Evolutionary conservation across 64 coral and sea anemone genomes (phyloP).

Genomic region (Stylophora pistillata): DNA sequence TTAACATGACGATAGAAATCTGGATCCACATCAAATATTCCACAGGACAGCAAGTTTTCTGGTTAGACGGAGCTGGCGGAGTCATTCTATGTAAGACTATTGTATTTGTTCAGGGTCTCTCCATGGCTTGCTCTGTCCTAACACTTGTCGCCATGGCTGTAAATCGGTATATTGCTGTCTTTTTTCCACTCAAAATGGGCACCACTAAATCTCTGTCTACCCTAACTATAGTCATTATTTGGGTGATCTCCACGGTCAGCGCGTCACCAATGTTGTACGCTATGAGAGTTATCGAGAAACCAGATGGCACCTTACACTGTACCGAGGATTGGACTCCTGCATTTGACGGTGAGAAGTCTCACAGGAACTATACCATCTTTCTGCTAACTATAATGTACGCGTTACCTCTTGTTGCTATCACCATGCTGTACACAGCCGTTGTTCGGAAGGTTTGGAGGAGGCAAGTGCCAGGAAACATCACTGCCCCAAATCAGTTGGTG

Average conservation of each 20-base stretch:
- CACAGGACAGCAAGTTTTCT: neutral
- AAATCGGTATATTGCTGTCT: conserved; percentile 48
- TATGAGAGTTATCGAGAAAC: conserved; percentile 2
- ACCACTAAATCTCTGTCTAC: neutral
- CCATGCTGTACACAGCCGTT: conserved; percentile 49
- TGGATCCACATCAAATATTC: conserved; percentile 28
- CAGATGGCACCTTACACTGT: neutral
- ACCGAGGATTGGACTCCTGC: conserved; percentile 30
- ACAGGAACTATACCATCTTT: conserved; percentile 30
- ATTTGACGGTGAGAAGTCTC: neutral
- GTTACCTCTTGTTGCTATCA: conserved; percentile 13
- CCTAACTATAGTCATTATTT: conserved; percentile 21
- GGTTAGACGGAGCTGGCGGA: conserved; percentile 18
- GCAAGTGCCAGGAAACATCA: conserved; percentile 43
- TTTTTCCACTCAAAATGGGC: conserved; percentile 44
- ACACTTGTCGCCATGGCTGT: conserved; percentile 50
- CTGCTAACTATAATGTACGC: conserved; percentile 38
- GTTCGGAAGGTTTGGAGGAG: conserved; percentile 65
- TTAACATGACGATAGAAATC: conserved; percentile 39
- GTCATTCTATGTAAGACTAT: conserved; percentile 41
- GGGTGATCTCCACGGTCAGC: conserved; percentile 18
- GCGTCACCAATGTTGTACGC: conserved; percentile 37
- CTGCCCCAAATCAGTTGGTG: neutral
- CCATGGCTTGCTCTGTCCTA: conserved; percentile 43
- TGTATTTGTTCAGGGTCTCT: conserved; percentile 26